A percentile compares a stretch with the other conserved stretches of the same genome.
phyloP scores from a whole-genome alignment of 1,140 invertebrate genomes.

The Ridgeia piscesae region DNA sequence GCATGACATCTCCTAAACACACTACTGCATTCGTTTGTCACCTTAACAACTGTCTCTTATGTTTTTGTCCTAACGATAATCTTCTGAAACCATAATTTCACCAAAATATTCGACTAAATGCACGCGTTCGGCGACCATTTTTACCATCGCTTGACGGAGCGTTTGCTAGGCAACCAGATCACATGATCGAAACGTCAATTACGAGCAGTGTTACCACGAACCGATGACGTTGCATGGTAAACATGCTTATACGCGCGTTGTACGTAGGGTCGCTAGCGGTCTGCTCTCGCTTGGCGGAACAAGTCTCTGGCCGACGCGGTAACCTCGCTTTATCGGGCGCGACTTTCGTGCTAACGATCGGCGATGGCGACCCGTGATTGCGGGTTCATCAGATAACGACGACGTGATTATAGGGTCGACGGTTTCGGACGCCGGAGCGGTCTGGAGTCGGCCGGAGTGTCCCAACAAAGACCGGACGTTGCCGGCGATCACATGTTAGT shows the following conservation, averaged over 20 bases:
- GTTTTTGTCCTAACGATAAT: too few relatives aligned
- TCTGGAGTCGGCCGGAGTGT: not conserved
- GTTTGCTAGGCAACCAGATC: too few relatives aligned
- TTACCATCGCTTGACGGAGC: too few relatives aligned
- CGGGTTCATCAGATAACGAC: not conserved
- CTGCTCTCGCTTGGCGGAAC: not conserved
- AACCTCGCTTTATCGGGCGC: conserved; percentile 1
- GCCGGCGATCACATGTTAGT: not conserved
- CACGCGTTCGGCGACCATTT: too few relatives aligned
- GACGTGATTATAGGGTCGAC: not conserved
- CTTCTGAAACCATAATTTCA: too few relatives aligned
- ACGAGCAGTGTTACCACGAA: not conserved
- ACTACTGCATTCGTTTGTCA: too few relatives aligned
- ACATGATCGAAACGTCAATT: not conserved
- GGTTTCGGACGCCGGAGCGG: not conserved
- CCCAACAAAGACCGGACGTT: not conserved
- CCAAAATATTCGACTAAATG: too few relatives aligned
- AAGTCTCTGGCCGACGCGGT: not conserved
- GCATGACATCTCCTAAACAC: too few relatives aligned
- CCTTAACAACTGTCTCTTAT: too few relatives aligned
- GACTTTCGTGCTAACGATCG: not conserved
- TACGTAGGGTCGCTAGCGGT: not conserved
- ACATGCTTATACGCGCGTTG: not conserved
- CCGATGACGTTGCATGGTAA: not conserved
- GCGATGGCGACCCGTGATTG: not conserved